phyloP scores from a whole-genome alignment of 2,888 invertebrate genomes.

The Yponomeuta malinellus region DNA sequence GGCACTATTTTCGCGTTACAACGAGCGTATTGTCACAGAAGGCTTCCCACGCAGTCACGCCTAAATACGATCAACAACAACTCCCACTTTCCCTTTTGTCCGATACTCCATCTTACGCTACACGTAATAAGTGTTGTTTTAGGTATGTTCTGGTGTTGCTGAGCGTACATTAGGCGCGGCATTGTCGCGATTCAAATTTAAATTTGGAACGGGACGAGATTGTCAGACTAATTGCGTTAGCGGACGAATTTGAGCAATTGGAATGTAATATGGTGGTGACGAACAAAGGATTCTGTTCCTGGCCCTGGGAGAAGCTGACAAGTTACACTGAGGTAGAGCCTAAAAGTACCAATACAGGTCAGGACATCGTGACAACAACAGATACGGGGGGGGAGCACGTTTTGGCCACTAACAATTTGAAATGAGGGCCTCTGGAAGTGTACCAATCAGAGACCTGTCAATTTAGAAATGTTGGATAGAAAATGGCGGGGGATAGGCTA shows the following conservation, averaged over 20 bases:
- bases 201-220: background rate
- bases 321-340: too few species aligned
- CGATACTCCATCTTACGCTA: background rate
- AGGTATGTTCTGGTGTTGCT: background rate
- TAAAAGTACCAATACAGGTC: too few species aligned
- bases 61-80: background rate
- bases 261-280: background rate
- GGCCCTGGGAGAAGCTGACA: too few species aligned
- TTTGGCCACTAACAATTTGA: too few species aligned
- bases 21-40: background rate
- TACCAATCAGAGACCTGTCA: too few species aligned
- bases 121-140: background rate
- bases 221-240: background rate
- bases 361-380: too few species aligned
- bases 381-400: too few species aligned
- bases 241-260: background rate
- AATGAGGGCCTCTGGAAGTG: too few species aligned
- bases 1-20: background rate
- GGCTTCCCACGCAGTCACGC: background rate
- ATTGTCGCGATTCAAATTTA: conserved; percentile 3
- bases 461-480: too few species aligned
- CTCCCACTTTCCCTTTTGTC: background rate
- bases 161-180: background rate
- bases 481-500: too few species aligned
- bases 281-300: too few species aligned